phyloP scores from a whole-genome alignment of 2,113 vertebrate genomes.

The Hemichromis elongatus region DNA sequence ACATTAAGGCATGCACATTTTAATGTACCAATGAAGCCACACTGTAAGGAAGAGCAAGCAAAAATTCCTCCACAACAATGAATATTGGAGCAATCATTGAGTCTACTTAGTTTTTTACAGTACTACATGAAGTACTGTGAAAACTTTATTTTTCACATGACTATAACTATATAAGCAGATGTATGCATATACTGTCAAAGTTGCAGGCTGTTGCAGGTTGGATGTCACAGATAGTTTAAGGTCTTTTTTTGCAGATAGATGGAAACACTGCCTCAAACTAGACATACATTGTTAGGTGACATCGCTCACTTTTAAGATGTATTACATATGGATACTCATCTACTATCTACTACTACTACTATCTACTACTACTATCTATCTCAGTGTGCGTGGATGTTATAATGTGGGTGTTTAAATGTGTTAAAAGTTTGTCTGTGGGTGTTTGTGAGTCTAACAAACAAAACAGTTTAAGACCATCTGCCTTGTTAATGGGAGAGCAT shows the following conservation, averaged over 20 bases:
- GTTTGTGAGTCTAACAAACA: slow-evolving; percentile 52
- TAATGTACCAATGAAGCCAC: not conserved
- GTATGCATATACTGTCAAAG: not conserved
- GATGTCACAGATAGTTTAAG: not conserved
- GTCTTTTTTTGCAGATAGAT: not conserved
- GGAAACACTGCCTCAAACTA: slow-evolving; percentile 14
- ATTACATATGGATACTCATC: slow-evolving; percentile 15
- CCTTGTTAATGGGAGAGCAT: slow-evolving; percentile 40
- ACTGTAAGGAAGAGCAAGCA: not conserved
- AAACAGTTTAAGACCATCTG: slow-evolving; percentile 54
- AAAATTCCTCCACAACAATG: not conserved
- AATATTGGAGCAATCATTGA: not conserved
- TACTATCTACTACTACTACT: no score
- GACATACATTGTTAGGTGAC: slow-evolving; percentile 7
- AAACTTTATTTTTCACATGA: not conserved
- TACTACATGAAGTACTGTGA: not conserved
- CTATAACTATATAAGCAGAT: not conserved
- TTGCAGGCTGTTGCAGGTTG: not conserved
- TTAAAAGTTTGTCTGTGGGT: slow-evolving; percentile 39
- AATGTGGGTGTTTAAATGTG: slow-evolving; percentile 18
- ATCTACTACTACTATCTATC: no score
- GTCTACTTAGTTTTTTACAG: not conserved
- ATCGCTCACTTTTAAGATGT: not conserved
- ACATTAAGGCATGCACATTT: not conserved
- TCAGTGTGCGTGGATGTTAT: slow-evolving; percentile 28